Base-by-base conservation (phyloP, 2,888 invertebrate species). In the Epistrophe grossulariae region DNA sequence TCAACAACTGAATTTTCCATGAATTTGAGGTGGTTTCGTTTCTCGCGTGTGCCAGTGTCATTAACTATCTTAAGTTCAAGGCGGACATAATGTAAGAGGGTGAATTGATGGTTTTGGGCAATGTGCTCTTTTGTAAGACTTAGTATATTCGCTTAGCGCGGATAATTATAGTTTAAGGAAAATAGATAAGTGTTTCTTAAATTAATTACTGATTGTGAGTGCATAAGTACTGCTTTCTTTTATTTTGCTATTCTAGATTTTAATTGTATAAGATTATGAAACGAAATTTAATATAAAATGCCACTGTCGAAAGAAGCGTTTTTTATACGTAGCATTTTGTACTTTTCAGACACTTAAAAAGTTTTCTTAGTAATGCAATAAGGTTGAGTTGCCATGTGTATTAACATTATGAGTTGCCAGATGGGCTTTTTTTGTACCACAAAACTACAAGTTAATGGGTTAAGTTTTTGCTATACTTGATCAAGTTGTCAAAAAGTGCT, bases 11-110 rank as follows among this genome's bases (percentile, higher is more conserved):
- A 15, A 38, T 68, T 68, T 68, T 38, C 50, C 38, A 19, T 68
- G 68, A 68, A 68, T 35, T 68, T 50, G 50, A 62, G 43, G 11
- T 11, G 13, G 45, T n/a, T 0, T 17, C 7, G n/a, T 11, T 4
- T 13, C 28, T 64, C 38, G 62, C 40, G 62, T 43, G 62, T 40
- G 43, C 11, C n/a, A 64, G 0, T 68, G 31, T 38, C 35, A 50
- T 50, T 68, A 50, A 35, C n/a, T 15, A 50, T 35, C 50, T 38
- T 4, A 50, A 50, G 68, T 68, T 68, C 68, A 50, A 15, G 68
- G 68, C 17, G 35, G 50, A 28, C 8, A 10, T 8, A 28, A 50
- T 50, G 50, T 19, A 52, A 55, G 15, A 19, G 10, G 68, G 19
- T 8, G 8, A 31, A 10, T 68, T 50, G 19, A 38, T 50, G 50